phyloP scores from a whole-genome alignment of 2,113 vertebrate species.

The Caranx melampygus region DNA sequence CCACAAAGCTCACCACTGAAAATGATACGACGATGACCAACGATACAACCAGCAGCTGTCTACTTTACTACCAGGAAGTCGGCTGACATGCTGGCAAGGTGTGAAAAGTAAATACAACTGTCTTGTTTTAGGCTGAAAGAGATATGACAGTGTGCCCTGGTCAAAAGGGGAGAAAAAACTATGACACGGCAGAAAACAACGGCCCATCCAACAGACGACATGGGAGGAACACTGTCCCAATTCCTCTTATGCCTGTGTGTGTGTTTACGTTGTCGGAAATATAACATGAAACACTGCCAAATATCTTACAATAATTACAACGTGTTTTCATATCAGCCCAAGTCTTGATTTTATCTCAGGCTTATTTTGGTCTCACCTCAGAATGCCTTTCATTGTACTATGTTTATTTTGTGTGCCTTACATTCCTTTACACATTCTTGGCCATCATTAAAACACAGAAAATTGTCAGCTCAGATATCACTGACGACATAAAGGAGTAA shows the following conservation, averaged over 20 bases:
- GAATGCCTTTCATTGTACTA: constrained; percentile 4
- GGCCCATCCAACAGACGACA: constrained; percentile 24
- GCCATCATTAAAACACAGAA: constrained; percentile 1
- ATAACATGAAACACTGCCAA: not conserved
- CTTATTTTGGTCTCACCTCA: constrained; percentile 11
- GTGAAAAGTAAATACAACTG: constrained; percentile 55
- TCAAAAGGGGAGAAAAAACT: constrained; percentile 28
- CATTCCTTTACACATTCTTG: constrained; percentile 29
- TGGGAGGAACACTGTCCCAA: constrained; percentile 12
- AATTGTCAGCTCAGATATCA: constrained; percentile 3
- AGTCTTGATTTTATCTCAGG: constrained; percentile 4
- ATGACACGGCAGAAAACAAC: constrained; percentile 25
- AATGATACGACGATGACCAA: constrained; percentile 56
- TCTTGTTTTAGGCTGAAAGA: constrained; percentile 56
- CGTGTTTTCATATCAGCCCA: not conserved
- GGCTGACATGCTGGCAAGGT: constrained; percentile 47
- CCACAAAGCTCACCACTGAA: constrained; percentile 55
- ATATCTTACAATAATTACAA: not conserved
- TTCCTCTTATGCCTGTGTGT: not conserved
- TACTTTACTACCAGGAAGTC: constrained; percentile 49
- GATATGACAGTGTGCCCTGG: constrained; percentile 50
- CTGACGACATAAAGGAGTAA: not conserved
- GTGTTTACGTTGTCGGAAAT: not conserved
- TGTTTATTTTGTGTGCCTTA: not conserved
- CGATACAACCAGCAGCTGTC: constrained; percentile 60